phyloP scores from a whole-genome alignment of 1,140 invertebrate genomes.

The Polypedilum pembai region DNA sequence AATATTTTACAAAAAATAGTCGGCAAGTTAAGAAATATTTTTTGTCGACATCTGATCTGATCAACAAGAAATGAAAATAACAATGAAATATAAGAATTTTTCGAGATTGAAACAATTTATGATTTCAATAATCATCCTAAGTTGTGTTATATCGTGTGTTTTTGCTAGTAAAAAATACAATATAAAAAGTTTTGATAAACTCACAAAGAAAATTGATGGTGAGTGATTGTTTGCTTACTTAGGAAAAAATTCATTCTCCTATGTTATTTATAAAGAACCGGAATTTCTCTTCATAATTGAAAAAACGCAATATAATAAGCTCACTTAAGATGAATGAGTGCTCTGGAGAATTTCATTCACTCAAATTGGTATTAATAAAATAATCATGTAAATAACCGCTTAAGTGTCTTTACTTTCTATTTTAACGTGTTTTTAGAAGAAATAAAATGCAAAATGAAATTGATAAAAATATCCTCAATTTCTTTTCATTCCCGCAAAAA shows the following conservation, averaged over 20 bases:
- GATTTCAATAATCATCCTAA: background rate
- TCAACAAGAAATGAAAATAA: constrained; percentile 10
- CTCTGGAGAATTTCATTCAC: constrained; percentile 1
- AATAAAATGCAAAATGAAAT: no score
- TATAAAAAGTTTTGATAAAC: constrained; percentile 2
- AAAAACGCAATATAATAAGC: constrained; percentile 12
- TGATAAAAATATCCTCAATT: no score
- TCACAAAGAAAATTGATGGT: background rate
- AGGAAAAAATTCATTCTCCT: background rate
- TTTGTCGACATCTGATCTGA: background rate
- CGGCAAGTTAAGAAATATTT: background rate
- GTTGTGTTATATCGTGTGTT: background rate
- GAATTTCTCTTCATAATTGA: background rate
- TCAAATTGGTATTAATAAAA: background rate
- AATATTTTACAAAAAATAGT: background rate
- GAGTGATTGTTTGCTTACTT: background rate
- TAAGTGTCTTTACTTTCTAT: background rate
- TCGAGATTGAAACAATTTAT: background rate
- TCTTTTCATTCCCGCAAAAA: no score
- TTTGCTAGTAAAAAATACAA: background rate
- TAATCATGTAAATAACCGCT: background rate
- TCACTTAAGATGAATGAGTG: background rate
- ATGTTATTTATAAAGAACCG: background rate
- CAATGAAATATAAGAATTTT: background rate
- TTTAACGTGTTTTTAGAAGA: background rate